Base-by-base conservation (phyloP, 2,797 vertebrate species). In the Pterois miles region DNA sequence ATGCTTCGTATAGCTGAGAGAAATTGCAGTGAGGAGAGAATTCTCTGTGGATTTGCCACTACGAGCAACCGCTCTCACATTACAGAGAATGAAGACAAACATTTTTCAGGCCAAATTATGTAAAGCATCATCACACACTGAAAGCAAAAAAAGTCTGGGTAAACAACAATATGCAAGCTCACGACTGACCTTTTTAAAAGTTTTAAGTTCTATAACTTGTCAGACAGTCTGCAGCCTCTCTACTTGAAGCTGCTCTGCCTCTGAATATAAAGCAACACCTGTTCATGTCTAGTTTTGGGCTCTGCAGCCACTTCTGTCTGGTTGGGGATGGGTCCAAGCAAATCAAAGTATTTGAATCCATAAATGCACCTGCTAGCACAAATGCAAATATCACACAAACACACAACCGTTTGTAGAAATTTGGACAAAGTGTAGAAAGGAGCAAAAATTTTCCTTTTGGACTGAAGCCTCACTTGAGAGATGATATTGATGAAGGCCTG, bases 221-320 rank as follows among this genome's bases (percentile, higher is more conserved):
- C 66, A 81, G 74, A 80, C 74, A 67, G 60, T 57, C 71, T 69
- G 70, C 56, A 72, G 33, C 67, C 50, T 75, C 71, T 34, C 50
- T 16, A 20, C 76, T 40, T 50, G 48, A 60, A 27, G 43, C 31
- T 18, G 9, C 31, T 66, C 64, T 86, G 62, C 71, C 54, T 67
- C 59, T 86, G 90, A 80, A 88, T 89, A 88, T 83, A 86, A 92
- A 90, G 71, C 74, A 87, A 86, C 89, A 93, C 88, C 89, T 92
- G 90, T 87, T 91, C 81, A 75, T 3, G 27, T 81, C 76, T 79
- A 64, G 72, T 76, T 85, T 40, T 11, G 56, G 25, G 50, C 40
- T 58, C 57, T 57, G 71, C 60, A 67, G 67, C 54, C 8, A 3
- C 69, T 71, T 58, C 46, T 25, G 59, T 74, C 33, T 22, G 27